Conservation (phyloP, 2,797 vertebrate species). For the Dipus sagitta region DNA sequence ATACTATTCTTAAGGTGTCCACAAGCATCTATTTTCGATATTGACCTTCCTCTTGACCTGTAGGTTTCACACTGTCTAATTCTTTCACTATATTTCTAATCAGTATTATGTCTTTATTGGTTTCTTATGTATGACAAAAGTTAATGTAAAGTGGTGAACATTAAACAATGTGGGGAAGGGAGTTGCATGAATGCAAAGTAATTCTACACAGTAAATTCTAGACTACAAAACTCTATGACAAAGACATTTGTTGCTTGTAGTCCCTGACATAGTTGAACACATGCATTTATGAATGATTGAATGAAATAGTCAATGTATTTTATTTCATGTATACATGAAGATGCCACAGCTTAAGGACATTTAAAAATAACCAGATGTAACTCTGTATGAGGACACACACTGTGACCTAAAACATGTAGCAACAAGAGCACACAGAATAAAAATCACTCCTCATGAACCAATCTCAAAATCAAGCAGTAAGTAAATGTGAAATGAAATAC, state of each 20-base stretch:
- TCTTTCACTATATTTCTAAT: neutral
- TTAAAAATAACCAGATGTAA: neutral
- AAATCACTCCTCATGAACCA: slow-evolving; percentile 52
- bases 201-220: neutral
- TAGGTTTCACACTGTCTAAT: neutral
- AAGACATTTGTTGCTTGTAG: neutral
- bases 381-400: neutral
- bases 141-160: neutral
- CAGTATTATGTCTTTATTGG: neutral
- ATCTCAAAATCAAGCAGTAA: slow-evolving; percentile 23
- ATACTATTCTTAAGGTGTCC: neutral
- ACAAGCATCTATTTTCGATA: neutral
- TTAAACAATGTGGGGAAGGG: neutral
- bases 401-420: slow-evolving; percentile 21
- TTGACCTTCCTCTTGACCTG: neutral
- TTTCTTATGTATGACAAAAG: neutral
- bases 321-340: neutral
- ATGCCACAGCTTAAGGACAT: neutral
- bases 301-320: neutral
- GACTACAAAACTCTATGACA: neutral
- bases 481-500: slow-evolving; percentile 69
- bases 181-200: neutral
- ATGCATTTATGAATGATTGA: neutral
- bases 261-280: neutral
- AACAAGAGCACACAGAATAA: slow-evolving; percentile 17